These are phyloP conservation scores for Scolopax bukidnonensis DNA, from an alignment of 2,797 vertebrate genomes.

Conservation along the genomic window DNA sequence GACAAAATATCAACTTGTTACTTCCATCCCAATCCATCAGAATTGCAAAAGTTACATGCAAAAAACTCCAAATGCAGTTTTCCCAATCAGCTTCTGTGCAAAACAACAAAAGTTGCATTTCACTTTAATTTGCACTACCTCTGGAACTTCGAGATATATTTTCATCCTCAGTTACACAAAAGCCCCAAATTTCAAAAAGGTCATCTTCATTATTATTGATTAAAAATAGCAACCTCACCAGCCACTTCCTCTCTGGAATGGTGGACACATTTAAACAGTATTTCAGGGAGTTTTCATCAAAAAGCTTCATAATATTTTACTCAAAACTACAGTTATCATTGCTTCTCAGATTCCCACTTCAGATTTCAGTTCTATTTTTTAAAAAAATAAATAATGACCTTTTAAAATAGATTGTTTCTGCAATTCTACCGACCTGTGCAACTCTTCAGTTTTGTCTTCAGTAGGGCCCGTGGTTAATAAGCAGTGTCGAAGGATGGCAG, in stretches of 20 bases:
- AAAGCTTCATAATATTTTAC: neutral
- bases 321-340: neutral
- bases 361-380: neutral
- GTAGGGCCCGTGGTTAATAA: conserved; percentile 91
- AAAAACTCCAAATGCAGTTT: neutral
- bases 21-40: neutral
- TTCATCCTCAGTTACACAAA: neutral
- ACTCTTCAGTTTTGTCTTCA: conserved; percentile 96
- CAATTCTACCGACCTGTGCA: conserved; percentile 89
- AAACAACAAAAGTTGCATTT: neutral
- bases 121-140: neutral
- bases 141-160: neutral
- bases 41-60: neutral
- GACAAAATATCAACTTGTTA: neutral
- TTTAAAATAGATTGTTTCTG: neutral
- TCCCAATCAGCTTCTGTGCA: neutral
- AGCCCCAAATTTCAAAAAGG: neutral
- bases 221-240: neutral
- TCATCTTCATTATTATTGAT: neutral
- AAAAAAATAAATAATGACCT: neutral
- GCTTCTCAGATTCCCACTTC: neutral
- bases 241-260: neutral
- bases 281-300: neutral
- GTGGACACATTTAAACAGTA: neutral
- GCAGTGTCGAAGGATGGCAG: conserved; percentile 91